Evolutionary conservation across 2,113 vertebrate species (phyloP).

Genomic region (Eupsittula cactorum): DNA sequence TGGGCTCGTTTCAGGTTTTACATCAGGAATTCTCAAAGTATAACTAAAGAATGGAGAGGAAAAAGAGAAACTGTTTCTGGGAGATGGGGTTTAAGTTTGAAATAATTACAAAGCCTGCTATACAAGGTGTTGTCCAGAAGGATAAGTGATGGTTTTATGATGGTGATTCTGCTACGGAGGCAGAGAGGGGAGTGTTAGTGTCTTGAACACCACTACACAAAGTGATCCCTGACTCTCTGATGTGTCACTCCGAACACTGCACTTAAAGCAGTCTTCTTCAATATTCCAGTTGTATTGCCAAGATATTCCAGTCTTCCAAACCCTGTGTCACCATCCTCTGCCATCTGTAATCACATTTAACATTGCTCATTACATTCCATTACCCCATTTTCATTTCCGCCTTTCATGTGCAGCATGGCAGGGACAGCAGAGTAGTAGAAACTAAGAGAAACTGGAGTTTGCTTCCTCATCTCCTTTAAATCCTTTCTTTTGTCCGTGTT

Average conservation of each 20-base stretch:
- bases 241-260: neutral
- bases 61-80: neutral
- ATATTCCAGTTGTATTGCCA: neutral
- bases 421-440: neutral
- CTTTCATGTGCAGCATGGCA: neutral
- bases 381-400: neutral
- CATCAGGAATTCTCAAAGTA: neutral
- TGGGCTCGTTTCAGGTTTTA: neutral
- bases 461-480: neutral
- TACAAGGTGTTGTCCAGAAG: neutral
- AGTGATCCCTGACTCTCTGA: neutral
- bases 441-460: neutral
- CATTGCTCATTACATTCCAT: neutral
- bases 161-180: rapidly evolving
- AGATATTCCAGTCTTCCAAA: neutral
- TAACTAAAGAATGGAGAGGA: neutral
- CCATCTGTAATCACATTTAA: neutral
- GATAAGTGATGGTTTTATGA: neutral
- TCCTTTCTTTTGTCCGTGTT: neutral
- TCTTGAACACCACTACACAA: neutral
- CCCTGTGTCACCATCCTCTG: neutral
- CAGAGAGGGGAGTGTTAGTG: neutral
- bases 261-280: neutral
- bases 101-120: neutral
- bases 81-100: neutral